Conservation (phyloP, 2,797 vertebrate species). For the Natrix natrix region DNA sequence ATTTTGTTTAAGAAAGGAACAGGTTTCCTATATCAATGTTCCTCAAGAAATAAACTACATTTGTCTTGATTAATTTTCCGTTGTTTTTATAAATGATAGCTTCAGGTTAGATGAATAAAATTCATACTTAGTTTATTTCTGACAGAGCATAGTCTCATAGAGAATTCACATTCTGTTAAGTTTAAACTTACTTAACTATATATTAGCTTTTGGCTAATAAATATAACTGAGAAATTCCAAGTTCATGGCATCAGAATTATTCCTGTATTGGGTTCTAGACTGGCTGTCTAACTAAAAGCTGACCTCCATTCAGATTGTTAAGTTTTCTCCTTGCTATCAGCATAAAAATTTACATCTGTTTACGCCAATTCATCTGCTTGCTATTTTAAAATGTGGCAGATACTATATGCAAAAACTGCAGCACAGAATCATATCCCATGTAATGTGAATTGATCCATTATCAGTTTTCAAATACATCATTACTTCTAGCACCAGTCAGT, state of each 20-base stretch:
- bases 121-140: neutral
- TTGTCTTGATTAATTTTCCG: neutral
- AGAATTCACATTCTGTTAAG: neutral
- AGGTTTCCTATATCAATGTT: neutral
- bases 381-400: neutral
- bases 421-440: neutral
- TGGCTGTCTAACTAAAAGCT: neutral
- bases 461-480: slow-evolving; percentile 13
- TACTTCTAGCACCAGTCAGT: neutral
- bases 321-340: neutral
- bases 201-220: neutral
- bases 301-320: neutral
- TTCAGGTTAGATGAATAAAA: neutral
- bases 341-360: neutral
- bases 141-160: neutral
- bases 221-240: neutral
- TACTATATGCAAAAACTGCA: neutral
- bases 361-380: neutral
- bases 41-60: neutral
- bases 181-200: neutral
- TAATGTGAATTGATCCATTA: neutral
- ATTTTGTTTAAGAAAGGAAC: neutral
- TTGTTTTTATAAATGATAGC: neutral
- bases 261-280: neutral
- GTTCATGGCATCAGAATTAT: neutral